Evolutionary conservation across 2,113 vertebrate genomes (phyloP).

Genomic region (Talpa occidentalis): DNA sequence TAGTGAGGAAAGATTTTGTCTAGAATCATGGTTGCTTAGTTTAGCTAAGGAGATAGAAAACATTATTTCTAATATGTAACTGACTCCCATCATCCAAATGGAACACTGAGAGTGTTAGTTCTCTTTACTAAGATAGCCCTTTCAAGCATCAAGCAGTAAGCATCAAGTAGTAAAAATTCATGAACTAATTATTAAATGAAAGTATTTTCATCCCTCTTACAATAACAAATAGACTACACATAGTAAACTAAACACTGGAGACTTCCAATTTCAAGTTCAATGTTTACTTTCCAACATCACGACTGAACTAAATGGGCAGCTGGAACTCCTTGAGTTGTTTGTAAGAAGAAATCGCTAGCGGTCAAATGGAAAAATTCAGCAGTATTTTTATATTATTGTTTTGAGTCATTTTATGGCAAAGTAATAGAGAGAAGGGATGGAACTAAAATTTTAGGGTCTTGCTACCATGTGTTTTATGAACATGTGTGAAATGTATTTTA

Average conservation of each 20-base stretch:
- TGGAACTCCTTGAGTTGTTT: neutral
- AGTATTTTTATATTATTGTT: neutral
- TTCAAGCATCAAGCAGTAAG: neutral
- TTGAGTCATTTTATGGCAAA: neutral
- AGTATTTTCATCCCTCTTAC: neutral
- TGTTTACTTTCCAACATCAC: neutral
- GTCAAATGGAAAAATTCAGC: neutral
- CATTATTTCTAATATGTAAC: neutral
- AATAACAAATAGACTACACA: neutral
- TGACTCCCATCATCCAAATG: neutral
- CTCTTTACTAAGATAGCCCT: neutral
- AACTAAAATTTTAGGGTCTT: neutral
- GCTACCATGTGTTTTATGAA: neutral
- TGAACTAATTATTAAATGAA: constrained; percentile 44
- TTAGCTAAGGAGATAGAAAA: neutral
- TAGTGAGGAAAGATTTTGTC: neutral
- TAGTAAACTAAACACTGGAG: neutral
- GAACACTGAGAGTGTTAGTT: neutral
- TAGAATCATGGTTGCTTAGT: neutral
- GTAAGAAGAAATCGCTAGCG: neutral
- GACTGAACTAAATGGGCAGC: neutral
- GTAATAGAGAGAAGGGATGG: neutral
- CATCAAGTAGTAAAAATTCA: constrained; percentile 6
- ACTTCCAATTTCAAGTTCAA: neutral
- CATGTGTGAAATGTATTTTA: neutral